Evolutionary conservation across 2,797 vertebrate species (phyloP), one percentile per base, ranked within the genome.

Genomic region (Thaleichthys pacificus): DNA sequence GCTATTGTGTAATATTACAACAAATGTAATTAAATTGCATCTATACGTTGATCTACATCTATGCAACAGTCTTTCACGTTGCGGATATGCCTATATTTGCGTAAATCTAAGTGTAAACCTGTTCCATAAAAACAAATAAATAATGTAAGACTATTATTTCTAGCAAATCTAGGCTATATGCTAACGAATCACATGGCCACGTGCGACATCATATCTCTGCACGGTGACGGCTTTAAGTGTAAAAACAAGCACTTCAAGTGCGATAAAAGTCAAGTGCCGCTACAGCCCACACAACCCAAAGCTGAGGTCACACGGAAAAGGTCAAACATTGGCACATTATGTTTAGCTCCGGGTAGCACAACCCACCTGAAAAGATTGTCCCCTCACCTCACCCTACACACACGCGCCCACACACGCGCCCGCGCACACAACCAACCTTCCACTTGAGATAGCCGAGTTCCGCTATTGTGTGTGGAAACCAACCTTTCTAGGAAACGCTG

Each of bases 401-500:
- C 42, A 8, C 42, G 11, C 38, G 38, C 38, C 8, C 19, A n/a
- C 51, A 12, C 38, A 12, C 38, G 42, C 42, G 4, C 15, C 7
- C 51, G 51, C 4, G 15, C 1, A n/a, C 17, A 56, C 4, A 56
- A 56, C 51, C 51, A 56, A 8, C 57, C 9, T 49, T 79, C 80
- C 76, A 79, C 38, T 32, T 76, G 76, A 76, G 73, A 47, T 69
- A 72, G 71, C 3, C 38, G 64, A 56, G 42, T 60, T 66, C 64
- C 22, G 2, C 38, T 26, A 66, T 24, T 66, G 64, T 56, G 28
- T 61, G 42, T 6, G 11, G 49, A 57, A 67, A 66, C 71, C 49
- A 15, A 5, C 47, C 63, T 78, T 71, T 80, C 62, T 22, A 49
- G 70, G 56, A 83, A 56, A 67, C 75, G 71, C 67, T 73, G 73